These are phyloP conservation scores for Engystomops pustulosus DNA, from an alignment of 2,113 vertebrate genomes.

Conservation along the genomic window DNA sequence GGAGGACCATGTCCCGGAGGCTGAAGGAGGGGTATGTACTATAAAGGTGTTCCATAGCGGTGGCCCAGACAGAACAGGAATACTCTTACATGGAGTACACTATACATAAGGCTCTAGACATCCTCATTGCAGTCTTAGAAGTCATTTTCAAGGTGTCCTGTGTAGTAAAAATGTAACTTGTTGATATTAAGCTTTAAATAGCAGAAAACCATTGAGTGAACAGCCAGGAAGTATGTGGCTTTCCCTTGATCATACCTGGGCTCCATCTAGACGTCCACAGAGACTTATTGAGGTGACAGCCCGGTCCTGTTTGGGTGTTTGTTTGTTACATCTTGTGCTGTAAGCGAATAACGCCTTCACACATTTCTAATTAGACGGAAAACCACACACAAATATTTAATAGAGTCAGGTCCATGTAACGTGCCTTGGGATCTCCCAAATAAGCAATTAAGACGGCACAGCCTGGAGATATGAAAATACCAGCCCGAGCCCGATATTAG, in stretches of 20 bases:
- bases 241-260: conserved; percentile 58
- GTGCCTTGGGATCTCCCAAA: background rate
- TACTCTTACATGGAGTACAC: too few relatives aligned
- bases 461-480: background rate
- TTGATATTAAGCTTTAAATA: conserved; percentile 59
- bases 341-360: conserved; percentile 64
- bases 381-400: conserved; percentile 42
- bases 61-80: too few relatives aligned
- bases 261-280: conserved; percentile 61
- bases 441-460: background rate
- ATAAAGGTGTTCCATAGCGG: too few relatives aligned
- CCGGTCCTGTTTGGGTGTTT: conserved; percentile 64
- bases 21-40: too few relatives aligned
- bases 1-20: too few relatives aligned
- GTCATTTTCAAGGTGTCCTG: background rate
- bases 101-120: background rate
- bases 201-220: conserved; percentile 60
- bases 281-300: conserved; percentile 66
- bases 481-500: background rate
- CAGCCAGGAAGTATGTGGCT: conserved; percentile 61
- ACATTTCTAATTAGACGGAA: conserved; percentile 58
- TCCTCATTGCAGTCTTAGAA: background rate
- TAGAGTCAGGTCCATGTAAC: background rate
- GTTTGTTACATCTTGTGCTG: conserved; percentile 51
- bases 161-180: conserved; percentile 24